Base-by-base conservation (phyloP, 2,888 invertebrate genomes). In the Dynastes maya region DNA sequence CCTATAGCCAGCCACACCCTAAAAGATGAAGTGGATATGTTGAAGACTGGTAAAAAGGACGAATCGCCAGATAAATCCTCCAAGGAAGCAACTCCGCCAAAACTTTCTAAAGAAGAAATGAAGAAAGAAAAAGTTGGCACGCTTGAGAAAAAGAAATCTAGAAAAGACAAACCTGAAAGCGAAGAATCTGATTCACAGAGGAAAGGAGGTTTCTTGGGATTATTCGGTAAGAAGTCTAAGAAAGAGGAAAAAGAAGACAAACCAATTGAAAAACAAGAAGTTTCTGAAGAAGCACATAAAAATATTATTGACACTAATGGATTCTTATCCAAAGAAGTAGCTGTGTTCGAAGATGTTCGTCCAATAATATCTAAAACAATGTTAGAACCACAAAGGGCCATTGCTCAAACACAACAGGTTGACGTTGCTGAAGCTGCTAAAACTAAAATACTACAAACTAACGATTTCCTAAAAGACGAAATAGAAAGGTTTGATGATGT, bases 211-310 rank as follows among this genome's bases (percentile, higher is more conserved):
- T 77, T 84, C 27, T 83, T 84, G 70, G 81, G 82, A 51, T 63
- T 83, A 22, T 83, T 83, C 49, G 81, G 81, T 13, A 83, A 83
- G 58, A 82, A 83, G 75, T 29, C 80, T 2, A 83, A 83, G 80
- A 81, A 77, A 63, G 82, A 77, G 16, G 70, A 79, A 71, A 78
- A 70, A 71, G 29, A 77, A 27, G 70, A 79, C 76, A 78, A 70
- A 65, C 45, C 32, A 65, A 22, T 40, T 16, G 77, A 70, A 29
- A 72, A 77, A n/a, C 53, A 45, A 27, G 58, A 64, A 65, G 9
- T 68, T 70, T 75, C 78, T n/a, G 51, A 75, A 68, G 76, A 51
- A 68, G 63, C 22, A 1, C 29, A 53, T n/a, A 64, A 70, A 51
- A 53, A 61, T 40, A 70, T 80, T 22, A 29, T 22, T 8, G 76